Evolutionary conservation across 2,888 invertebrate species (phyloP).

Genomic region (Conomelus anceps): DNA sequence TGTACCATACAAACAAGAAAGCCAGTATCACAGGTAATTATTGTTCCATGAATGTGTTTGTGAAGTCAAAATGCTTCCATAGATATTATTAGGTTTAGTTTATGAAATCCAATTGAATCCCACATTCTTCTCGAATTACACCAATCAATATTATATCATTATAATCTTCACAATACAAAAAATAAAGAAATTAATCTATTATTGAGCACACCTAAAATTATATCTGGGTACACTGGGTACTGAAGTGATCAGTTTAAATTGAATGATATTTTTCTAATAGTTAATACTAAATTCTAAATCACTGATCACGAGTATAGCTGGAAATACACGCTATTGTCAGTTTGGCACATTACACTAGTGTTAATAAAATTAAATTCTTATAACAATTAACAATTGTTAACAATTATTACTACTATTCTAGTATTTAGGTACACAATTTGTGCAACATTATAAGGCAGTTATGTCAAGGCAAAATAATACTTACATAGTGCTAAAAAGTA

Average conservation of each 20-base stretch:
- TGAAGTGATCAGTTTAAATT: background rate
- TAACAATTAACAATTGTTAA: background rate
- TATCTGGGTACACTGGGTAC: background rate
- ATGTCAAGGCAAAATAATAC: background rate
- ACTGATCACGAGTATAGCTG: background rate
- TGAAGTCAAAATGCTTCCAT: background rate
- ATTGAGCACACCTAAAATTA: background rate
- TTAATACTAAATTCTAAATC: background rate
- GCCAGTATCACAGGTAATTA: background rate
- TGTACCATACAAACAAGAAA: background rate
- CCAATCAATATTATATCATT: background rate
- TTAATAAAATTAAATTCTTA: background rate
- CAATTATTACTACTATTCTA: background rate
- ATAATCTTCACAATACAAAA: background rate
- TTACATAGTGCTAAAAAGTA: background rate
- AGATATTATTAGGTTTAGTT: no score
- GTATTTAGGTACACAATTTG: background rate
- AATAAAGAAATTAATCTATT: background rate
- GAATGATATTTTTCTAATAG: background rate
- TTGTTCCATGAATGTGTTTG: background rate
- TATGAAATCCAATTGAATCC: no score
- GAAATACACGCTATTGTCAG: background rate
- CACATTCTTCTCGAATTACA: background rate
- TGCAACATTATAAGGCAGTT: background rate
- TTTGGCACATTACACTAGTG: conserved; percentile 9